Evolutionary conservation across 2,888 invertebrate genomes (phyloP).

Genomic region (Lasiommata megera): DNA sequence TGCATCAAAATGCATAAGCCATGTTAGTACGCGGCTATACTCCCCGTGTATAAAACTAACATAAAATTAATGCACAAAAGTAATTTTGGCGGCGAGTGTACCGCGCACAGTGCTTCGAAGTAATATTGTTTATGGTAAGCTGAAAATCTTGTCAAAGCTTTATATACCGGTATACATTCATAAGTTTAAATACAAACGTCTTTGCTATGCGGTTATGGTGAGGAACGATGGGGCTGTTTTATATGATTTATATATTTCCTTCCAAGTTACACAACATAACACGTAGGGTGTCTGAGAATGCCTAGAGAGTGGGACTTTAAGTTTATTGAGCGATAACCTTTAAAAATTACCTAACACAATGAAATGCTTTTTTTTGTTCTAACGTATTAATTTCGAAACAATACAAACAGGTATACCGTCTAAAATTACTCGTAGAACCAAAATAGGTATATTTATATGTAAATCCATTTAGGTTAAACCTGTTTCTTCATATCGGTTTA

Average conservation of each 20-base stretch:
- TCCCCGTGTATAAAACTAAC: constrained; percentile 24
- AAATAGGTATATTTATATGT: too few relatives aligned
- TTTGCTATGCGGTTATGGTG: constrained; percentile 1
- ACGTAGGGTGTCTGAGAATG: not conserved
- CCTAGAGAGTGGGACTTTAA: not conserved
- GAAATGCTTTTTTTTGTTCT: too few relatives aligned
- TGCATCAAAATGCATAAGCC: constrained; percentile 28
- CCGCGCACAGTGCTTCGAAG: constrained; percentile 47
- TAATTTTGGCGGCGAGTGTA: constrained; percentile 33
- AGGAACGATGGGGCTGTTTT: constrained; percentile 3
- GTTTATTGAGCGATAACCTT: not conserved
- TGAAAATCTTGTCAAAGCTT: constrained; percentile 71
- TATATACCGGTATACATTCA: constrained; percentile 37
- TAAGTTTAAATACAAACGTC: constrained; percentile 20
- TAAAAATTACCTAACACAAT: too few relatives aligned
- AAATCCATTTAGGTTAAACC: too few relatives aligned
- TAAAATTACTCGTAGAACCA: too few relatives aligned
- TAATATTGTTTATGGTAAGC: constrained; percentile 76
- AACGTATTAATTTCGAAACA: too few relatives aligned
- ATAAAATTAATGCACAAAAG: constrained; percentile 32
- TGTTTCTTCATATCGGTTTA: too few relatives aligned
- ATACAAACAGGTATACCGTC: too few relatives aligned
- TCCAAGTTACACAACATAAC: not conserved
- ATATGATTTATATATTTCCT: not conserved
- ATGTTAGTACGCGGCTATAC: constrained; percentile 16